phyloP scores from a whole-genome alignment of 2,888 invertebrate species.

The Drosophila borborema region DNA sequence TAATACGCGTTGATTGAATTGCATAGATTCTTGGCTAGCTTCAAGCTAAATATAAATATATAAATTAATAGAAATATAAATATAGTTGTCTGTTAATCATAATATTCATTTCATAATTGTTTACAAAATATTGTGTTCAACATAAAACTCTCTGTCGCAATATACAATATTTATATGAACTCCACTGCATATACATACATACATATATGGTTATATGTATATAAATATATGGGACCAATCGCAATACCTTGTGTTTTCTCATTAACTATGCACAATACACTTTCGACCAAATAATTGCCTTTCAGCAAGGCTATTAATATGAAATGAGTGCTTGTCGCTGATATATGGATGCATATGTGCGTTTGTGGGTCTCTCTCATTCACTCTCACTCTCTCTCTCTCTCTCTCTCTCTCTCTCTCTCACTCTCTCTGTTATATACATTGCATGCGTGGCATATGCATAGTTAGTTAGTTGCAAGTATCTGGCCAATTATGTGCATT shows the following conservation, averaged over 20 bases:
- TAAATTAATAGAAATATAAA: too few relatives aligned
- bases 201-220: not conserved
- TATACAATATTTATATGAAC: not conserved
- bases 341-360: not conserved
- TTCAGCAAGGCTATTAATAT: slow-evolving; percentile 62
- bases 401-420: too few relatives aligned
- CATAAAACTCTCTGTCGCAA: not conserved
- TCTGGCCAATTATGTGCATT: slow-evolving; percentile 55
- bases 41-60: too few relatives aligned
- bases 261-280: slow-evolving; percentile 12
- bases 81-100: not conserved
- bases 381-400: too few relatives aligned
- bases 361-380: not conserved
- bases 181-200: not conserved
- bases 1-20: too few relatives aligned
- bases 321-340: slow-evolving; percentile 48
- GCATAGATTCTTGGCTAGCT: too few relatives aligned
- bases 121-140: not conserved
- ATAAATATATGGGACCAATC: not conserved
- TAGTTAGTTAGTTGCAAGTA: slow-evolving; percentile 10
- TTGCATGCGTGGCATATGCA: slow-evolving; percentile 4
- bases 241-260: not conserved
- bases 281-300: slow-evolving; percentile 23
- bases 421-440: not conserved
- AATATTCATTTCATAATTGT: not conserved